A percentile compares a stretch with the other conserved stretches of the same genome.
These are phyloP conservation scores for Coenobita brevimanus DNA, from an alignment of 1,140 invertebrate genomes.

Conservation along the genomic window DNA sequence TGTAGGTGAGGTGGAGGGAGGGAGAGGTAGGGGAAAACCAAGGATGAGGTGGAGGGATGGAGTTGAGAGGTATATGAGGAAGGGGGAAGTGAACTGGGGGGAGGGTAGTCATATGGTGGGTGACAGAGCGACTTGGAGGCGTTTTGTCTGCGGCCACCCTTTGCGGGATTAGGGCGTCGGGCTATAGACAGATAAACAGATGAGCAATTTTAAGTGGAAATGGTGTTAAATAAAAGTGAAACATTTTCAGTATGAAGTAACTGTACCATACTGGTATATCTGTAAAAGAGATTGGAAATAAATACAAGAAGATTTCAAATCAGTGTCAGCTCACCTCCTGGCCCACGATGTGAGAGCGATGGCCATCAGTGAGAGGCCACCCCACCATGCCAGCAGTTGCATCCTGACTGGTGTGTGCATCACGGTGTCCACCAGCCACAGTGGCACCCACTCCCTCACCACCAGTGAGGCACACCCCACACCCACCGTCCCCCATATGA, in stretches of 20 bases:
- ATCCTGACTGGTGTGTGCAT: not conserved
- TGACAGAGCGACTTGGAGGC: too few species aligned
- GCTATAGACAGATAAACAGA: too few species aligned
- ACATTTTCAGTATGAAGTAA: too few species aligned
- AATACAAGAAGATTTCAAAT: not conserved
- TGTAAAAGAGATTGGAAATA: not conserved
- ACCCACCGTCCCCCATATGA: slow-evolving; percentile 31
- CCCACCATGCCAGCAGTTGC: slow-evolving; percentile 37
- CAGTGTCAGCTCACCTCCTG: slow-evolving; percentile 30
- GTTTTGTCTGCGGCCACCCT: too few species aligned
- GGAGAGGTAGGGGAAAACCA: too few species aligned
- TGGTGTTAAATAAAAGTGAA: not conserved
- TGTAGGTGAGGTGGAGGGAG: too few species aligned
- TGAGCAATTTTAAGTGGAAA: not conserved
- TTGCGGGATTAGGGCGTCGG: too few species aligned
- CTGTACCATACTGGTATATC: not conserved
- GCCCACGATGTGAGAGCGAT: slow-evolving; percentile 24
- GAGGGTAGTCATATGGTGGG: too few species aligned
- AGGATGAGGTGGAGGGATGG: too few species aligned
- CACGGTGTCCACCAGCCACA: slow-evolving; percentile 43
- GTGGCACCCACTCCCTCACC: slow-evolving; percentile 36
- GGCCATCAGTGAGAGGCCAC: slow-evolving; percentile 5
- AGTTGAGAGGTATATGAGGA: too few species aligned
- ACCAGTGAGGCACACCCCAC: slow-evolving; percentile 28
- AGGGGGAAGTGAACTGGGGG: too few species aligned